Evolutionary conservation across 1,140 invertebrate species (phyloP), one percentile per base, ranked within the genome.

Genomic region (Dufourea novaeangliae): DNA sequence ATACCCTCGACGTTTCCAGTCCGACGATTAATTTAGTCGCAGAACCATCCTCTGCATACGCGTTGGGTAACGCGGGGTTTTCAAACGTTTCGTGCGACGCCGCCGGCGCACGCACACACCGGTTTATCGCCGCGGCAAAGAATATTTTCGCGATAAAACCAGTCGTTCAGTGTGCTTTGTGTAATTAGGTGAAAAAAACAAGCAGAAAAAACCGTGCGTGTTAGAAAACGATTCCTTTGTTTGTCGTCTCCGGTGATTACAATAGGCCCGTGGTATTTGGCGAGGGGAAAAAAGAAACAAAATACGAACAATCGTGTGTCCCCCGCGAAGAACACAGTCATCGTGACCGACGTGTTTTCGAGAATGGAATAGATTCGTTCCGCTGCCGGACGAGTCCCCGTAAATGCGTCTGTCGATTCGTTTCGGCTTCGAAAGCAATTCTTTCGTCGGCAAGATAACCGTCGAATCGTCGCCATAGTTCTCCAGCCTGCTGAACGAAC

Each of bases 271-370:
- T 12, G 27, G 12, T 2, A 32, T 27, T 50, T 56, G 2, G 10
- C n/a, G 20, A 50, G 37, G 7, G 22, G 3, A 61, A 34, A n/a
- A 61, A 34, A 20, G 17, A 0, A 54, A 14, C 1, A 3, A 63
- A n/a, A 39, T 14, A 37, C 20, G 37, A 27, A 59, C 52, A 8
- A 75, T 68, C 6, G 52, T 75, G 52, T 66, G 14, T 41, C n/a
- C n/a, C 46, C 34, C 25, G 63, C 22, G 25, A 1, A 11, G 34
- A 37, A 67, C 17, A 68, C 29, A 44, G 54, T 69, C 54, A 69
- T 76, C 54, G 39, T 61, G 73, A 69, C 54, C 12, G 39, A 69
- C 8, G 32, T 0, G 25, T 34, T 59, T n/a, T 59, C 39, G 12
- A 2, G 52, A 59, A 27, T 25, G 29, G 20, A 59, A 41, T 8